Conservation (phyloP, 2,113 vertebrate species). For the Rhinichthys klamathensis region DNA sequence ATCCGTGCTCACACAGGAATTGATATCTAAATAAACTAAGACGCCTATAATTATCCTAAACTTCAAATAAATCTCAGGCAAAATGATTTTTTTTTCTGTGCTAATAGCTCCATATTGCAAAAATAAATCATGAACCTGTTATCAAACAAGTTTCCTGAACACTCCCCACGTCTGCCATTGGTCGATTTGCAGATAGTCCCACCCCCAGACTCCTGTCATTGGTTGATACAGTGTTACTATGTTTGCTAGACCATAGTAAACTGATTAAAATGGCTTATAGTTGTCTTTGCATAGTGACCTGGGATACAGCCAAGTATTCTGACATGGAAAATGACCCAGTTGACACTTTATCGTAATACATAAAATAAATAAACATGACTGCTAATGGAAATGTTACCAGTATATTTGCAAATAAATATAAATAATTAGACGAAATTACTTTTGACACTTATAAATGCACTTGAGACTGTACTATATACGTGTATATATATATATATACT, state of each 20-base stretch:
- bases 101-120: neutral
- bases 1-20: neutral
- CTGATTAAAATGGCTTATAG: neutral
- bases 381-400: neutral
- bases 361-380: neutral
- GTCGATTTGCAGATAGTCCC: neutral
- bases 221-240: neutral
- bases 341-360: neutral
- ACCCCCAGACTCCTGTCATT: neutral
- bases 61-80: neutral
- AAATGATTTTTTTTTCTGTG: neutral
- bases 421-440: neutral
- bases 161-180: neutral
- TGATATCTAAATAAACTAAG: neutral
- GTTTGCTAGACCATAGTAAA: neutral
- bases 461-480: no score
- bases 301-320: neutral
- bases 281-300: neutral
- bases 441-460: neutral
- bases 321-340: neutral
- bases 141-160: slow-evolving; percentile 10
- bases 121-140: neutral
- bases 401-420: neutral
- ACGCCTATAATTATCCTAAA: neutral
- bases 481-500: no score